Percentiles rank a stretch among this genome's conserved stretches.
phyloP scores from a whole-genome alignment of 2,888 invertebrate species.

The Eupeodes luniger region DNA sequence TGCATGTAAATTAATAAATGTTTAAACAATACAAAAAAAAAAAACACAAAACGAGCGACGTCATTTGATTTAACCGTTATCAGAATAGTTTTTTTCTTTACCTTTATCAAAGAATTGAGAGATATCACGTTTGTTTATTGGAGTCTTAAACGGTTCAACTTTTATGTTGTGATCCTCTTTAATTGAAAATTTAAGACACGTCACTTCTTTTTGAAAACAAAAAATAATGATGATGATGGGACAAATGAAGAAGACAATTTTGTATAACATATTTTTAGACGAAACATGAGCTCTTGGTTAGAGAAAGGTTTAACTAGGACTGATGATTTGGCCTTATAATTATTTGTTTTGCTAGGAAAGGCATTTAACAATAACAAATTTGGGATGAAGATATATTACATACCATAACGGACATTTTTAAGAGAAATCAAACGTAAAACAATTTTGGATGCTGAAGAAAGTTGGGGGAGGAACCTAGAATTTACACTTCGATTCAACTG shows the following conservation, averaged over 20 bases:
- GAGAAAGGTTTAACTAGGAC: slow-evolving; percentile 28
- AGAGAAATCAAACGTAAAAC: neutral
- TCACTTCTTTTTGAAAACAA: slow-evolving; percentile 12
- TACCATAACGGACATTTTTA: neutral
- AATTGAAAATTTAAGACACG: slow-evolving; percentile 79
- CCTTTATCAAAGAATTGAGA: slow-evolving; percentile 81
- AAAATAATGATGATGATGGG: slow-evolving; percentile 33
- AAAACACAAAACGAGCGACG: neutral
- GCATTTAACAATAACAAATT: neutral
- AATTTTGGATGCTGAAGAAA: too few species aligned
- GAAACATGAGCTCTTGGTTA: slow-evolving; percentile 19
- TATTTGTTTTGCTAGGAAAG: neutral
- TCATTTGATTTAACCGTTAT: slow-evolving; percentile 36
- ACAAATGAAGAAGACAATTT: neutral
- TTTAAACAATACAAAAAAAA: slow-evolving; percentile 2
- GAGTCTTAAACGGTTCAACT: slow-evolving; percentile 78
- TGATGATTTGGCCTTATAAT: neutral
- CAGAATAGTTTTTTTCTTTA: slow-evolving; percentile 39
- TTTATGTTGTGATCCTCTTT: slow-evolving; percentile 77
- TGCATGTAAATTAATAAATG: slow-evolving; percentile 53
- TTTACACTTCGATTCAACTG: neutral
- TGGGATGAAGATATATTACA: neutral
- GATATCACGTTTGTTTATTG: slow-evolving; percentile 80
- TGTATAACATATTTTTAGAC: slow-evolving; percentile 32
- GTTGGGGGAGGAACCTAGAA: neutral